A percentile compares a stretch with the other conserved stretches of the same genome.
phyloP scores from a whole-genome alignment of 2,113 vertebrate species.

The Tamias sibiricus region DNA sequence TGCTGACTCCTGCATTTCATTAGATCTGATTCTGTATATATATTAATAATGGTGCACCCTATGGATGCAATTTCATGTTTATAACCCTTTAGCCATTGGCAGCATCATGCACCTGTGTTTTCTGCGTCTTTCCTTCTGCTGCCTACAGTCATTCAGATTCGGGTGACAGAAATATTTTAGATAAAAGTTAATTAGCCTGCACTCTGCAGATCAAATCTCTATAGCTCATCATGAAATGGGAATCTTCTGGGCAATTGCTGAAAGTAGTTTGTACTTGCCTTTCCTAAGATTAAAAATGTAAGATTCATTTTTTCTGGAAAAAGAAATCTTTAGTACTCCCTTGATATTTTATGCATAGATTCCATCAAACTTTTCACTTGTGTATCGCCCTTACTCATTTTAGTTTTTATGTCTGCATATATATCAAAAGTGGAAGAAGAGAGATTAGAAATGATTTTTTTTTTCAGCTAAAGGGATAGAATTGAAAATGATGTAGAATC shows the following conservation, averaged over 20 bases:
- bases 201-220: conserved; percentile 67
- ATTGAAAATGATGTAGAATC: conserved; percentile 3
- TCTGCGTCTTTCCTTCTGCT: conserved; percentile 74
- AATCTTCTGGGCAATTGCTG: conserved; percentile 59
- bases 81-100: conserved; percentile 64
- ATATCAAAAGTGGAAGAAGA: not conserved
- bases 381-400: conserved; percentile 20
- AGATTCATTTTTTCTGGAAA: conserved; percentile 64
- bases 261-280: not conserved
- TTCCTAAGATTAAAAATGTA: conserved; percentile 58
- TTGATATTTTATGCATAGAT: not conserved
- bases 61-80: conserved; percentile 73
- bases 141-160: conserved; percentile 71
- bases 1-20: conserved; percentile 73
- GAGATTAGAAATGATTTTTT: conserved; percentile 26
- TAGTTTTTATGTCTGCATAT: conserved; percentile 30
- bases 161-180: conserved; percentile 73
- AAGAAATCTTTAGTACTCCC: conserved; percentile 45
- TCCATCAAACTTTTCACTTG: conserved; percentile 54
- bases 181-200: conserved; percentile 83
- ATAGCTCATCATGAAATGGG: conserved; percentile 20
- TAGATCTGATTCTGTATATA: conserved; percentile 72
- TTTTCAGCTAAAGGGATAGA: not conserved
- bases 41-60: conserved; percentile 67
- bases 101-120: conserved; percentile 66